phyloP scores from a whole-genome alignment of 2,113 vertebrate species.

The Engystomops pustulosus region DNA sequence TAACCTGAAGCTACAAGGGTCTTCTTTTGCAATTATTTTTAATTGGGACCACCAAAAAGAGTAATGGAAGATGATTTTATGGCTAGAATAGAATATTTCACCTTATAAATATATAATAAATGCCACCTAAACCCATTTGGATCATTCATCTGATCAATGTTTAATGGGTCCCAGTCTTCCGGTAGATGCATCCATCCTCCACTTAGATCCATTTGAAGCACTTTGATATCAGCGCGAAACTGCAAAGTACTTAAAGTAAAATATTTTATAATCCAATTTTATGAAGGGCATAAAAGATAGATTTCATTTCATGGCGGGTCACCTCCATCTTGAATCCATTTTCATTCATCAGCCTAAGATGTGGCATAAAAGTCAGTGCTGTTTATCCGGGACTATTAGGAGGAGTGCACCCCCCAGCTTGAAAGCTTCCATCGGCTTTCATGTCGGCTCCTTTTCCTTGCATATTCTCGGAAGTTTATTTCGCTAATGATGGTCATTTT shows the following conservation, averaged over 20 bases:
- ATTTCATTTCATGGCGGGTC: conserved; percentile 18
- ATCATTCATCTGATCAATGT: neutral
- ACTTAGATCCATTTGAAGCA: neutral
- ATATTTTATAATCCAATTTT: conserved; percentile 15
- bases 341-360: neutral
- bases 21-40: neutral
- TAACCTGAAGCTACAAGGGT: neutral
- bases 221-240: neutral
- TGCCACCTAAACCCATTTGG: neutral
- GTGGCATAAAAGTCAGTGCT: neutral
- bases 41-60: neutral
- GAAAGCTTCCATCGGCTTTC: no score
- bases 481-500: no score
- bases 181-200: neutral
- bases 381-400: no score
- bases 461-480: no score
- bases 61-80: neutral
- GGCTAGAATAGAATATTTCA: neutral
- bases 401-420: no score
- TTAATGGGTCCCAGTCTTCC: neutral
- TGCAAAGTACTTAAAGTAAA: neutral
- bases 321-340: conserved; percentile 37
- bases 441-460: no score
- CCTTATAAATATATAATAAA: neutral
- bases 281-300: neutral